phyloP scores from a whole-genome alignment of 2,888 invertebrate genomes.

The Steinernema scapterisci region DNA sequence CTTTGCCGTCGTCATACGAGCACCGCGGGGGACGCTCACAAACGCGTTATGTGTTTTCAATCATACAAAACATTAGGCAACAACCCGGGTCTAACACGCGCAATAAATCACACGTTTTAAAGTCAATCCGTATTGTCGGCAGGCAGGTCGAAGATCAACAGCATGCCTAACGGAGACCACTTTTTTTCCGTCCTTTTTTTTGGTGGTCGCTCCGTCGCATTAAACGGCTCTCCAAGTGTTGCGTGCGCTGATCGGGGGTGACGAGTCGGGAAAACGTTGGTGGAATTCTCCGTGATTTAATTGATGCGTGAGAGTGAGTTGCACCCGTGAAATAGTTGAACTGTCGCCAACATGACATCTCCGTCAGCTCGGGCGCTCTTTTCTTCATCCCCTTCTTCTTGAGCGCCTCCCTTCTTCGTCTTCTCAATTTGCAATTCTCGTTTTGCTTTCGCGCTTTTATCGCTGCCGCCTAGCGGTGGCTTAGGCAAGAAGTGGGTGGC shows the following conservation, averaged over 20 bases:
- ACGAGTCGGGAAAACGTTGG: neutral
- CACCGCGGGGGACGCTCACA: too few species aligned
- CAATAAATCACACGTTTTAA: neutral
- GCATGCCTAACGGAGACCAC: too few species aligned
- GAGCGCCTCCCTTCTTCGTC: neutral
- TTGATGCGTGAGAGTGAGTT: neutral
- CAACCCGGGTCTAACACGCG: neutral
- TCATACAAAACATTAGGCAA: constrained; percentile 2
- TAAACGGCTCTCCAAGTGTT: too few species aligned
- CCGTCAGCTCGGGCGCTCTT: too few species aligned
- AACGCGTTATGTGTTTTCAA: too few species aligned
- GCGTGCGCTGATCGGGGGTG: neutral
- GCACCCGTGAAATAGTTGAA: constrained; percentile 14
- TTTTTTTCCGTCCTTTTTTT: too few species aligned
- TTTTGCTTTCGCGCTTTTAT: constrained; percentile 24
- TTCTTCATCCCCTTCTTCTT: too few species aligned
- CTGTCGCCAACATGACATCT: neutral
- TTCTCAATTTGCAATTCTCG: constrained; percentile 28
- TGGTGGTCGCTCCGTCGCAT: too few species aligned
- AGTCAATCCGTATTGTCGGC: too few species aligned
- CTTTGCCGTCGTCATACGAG: neutral
- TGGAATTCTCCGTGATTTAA: neutral
- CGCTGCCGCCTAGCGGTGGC: constrained; percentile 2
- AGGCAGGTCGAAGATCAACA: neutral
- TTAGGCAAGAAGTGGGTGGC: neutral